Conservation (phyloP, 2,113 vertebrate genomes). For the Argyrosomus japonicus region DNA sequence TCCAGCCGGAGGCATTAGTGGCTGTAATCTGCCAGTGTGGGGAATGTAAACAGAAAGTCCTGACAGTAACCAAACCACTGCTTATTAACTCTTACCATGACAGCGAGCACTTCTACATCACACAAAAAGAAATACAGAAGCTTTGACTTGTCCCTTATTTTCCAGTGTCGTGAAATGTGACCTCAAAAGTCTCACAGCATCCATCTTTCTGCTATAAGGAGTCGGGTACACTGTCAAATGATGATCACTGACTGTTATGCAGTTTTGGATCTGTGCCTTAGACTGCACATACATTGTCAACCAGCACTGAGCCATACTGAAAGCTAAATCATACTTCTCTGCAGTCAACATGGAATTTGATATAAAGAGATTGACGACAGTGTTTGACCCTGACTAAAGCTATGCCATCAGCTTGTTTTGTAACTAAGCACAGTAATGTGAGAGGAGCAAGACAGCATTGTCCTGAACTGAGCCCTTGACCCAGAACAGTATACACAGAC, state of each 20-base stretch:
- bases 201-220: background rate
- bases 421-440: slow-evolving; percentile 77
- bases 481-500: slow-evolving; percentile 56
- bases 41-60: slow-evolving; percentile 40
- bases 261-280: slow-evolving; percentile 19
- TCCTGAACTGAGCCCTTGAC: slow-evolving; percentile 76
- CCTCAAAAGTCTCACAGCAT: background rate
- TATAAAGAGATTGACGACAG: slow-evolving; percentile 59
- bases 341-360: slow-evolving; percentile 75
- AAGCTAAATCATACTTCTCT: slow-evolving; percentile 64
- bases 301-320: slow-evolving; percentile 20
- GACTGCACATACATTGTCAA: slow-evolving; percentile 3
- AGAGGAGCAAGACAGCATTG: slow-evolving; percentile 76
- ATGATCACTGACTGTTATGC: slow-evolving; percentile 21
- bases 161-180: slow-evolving; percentile 9
- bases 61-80: slow-evolving; percentile 46
- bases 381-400: slow-evolving; percentile 71
- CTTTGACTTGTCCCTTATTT: slow-evolving; percentile 11
- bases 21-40: slow-evolving; percentile 34
- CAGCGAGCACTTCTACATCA: background rate
- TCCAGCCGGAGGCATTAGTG: slow-evolving; percentile 41
- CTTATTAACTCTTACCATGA: slow-evolving; percentile 22
- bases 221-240: slow-evolving; percentile 13
- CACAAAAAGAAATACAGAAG: background rate
- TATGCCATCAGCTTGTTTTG: slow-evolving; percentile 81